Base-by-base conservation (phyloP, 2,888 invertebrate genomes). In the Drosophila siamana region DNA sequence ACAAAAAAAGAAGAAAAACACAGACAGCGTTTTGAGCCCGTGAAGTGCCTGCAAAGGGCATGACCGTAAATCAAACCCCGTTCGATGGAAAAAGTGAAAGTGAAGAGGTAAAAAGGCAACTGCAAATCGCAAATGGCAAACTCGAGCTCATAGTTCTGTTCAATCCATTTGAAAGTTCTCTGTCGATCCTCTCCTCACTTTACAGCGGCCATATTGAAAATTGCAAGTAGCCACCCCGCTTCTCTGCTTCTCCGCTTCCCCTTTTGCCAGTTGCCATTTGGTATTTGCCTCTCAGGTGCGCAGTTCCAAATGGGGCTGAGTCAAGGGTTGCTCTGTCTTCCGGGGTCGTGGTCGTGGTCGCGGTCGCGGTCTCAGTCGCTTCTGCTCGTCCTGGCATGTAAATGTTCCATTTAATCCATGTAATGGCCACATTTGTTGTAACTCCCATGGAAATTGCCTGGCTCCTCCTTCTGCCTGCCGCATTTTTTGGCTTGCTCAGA, bases 371-470 rank as follows among this genome's bases (percentile, higher is more conserved):
- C n/a, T n/a, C n/a, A n/a, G n/a, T n/a, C 56, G 61, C 80, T 66
- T 66, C 78, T 72, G 76, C 70, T 50, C 40, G 56, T 56, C 19
- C 46, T 51, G 51, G 62, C 76, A 67, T 78, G 69, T 69, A 72
- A 88, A 86, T 78, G 68, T 48, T 59, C 16, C 57, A 57, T 66
- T 78, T 80, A 85, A 86, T 85, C 86, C 84, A 69, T 78, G 62
- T 74, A 71, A 88, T 84, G 72, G 65, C 86, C 68, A 44, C 88
- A 86, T 81, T 88, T 88, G 86, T 30, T 62, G 57, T 48, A 66
- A 64, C 73, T 80, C 73, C 73, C 88, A 80, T 77, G 72, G 46
- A 79, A 86, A 69, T 60, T 61, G 68, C 11, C 15, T 62, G 51
- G 60, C 74, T 66, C 64, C 78, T 69, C 68, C 69, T 61, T 24